Evolutionary conservation across 2,888 invertebrate species (phyloP).

Genomic region (Polymixis flavicincta): DNA sequence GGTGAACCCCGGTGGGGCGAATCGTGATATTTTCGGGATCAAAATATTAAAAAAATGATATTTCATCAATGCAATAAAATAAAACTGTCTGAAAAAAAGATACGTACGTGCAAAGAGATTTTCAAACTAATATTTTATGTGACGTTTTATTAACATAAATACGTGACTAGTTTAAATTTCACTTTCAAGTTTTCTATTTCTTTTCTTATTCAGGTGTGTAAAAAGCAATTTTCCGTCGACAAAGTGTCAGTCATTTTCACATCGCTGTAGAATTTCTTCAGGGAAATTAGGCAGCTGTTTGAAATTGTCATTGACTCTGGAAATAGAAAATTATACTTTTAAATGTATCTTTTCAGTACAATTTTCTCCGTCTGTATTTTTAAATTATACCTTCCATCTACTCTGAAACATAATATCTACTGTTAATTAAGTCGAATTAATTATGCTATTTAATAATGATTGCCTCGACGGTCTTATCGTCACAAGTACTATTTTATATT

Average conservation of each 20-base stretch:
- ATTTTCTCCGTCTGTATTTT: slow-evolving; percentile 3
- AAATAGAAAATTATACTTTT: slow-evolving; percentile 25
- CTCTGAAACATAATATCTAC: not conserved
- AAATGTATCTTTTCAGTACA: slow-evolving; percentile 20
- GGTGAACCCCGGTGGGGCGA: slow-evolving; percentile 60
- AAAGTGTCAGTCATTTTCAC: slow-evolving; percentile 42
- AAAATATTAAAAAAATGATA: slow-evolving; percentile 45
- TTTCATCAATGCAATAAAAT: slow-evolving; percentile 23
- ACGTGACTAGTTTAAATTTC: slow-evolving; percentile 22
- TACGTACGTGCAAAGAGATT: slow-evolving; percentile 5
- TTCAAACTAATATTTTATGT: slow-evolving; percentile 14
- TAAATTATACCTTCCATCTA: slow-evolving; percentile 1
- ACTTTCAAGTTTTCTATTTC: not conserved
- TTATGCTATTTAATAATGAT: no score
- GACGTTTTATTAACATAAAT: slow-evolving; percentile 28
- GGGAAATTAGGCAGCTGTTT: slow-evolving; percentile 42
- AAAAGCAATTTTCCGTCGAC: slow-evolving; percentile 29
- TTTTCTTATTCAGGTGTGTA: slow-evolving; percentile 17
- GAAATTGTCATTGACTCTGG: slow-evolving; percentile 27
- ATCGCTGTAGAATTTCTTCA: slow-evolving; percentile 40
- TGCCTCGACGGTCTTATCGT: no score
- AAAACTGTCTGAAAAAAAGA: slow-evolving; percentile 4
- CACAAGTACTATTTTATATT: no score
- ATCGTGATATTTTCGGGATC: slow-evolving; percentile 59
- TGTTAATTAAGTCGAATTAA: not conserved